These are phyloP conservation scores for Apamea epomidion DNA, from an alignment of 2,888 invertebrate species.

Conservation along the genomic window DNA sequence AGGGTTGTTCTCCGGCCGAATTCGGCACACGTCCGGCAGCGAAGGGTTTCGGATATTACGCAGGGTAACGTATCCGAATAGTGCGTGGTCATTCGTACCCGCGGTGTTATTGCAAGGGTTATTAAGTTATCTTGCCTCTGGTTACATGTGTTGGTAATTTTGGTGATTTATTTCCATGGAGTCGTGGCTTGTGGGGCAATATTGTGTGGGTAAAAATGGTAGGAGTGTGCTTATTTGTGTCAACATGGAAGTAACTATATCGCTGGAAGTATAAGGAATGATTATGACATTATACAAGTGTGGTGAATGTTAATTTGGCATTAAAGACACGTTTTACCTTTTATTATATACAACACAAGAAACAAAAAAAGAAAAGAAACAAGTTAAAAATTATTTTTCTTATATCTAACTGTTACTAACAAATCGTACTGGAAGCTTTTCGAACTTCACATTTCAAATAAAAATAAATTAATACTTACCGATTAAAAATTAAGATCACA, in stretches of 20 bases:
- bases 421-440: not conserved
- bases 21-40: constrained; percentile 64
- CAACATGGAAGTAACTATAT: not conserved
- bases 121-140: constrained; percentile 66
- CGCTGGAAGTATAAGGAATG: not conserved
- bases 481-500: constrained; percentile 14
- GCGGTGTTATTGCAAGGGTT: constrained; percentile 63
- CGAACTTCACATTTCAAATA: not conserved
- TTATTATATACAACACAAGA: no score
- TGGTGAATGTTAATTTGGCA: not conserved
- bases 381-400: not conserved
- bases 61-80: constrained; percentile 58
- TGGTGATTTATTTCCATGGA: constrained; percentile 57
- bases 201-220: constrained; percentile 37
- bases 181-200: constrained; percentile 24
- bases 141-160: constrained; percentile 63
- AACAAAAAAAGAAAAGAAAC: not conserved
- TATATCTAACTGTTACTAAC: constrained; percentile 17
- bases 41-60: constrained; percentile 65
- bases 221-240: not conserved
- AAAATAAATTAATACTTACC: constrained; percentile 19
- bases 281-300: not conserved
- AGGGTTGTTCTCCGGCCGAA: constrained; percentile 52
- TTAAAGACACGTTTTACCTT: not conserved
- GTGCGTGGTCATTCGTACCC: constrained; percentile 66